Base-by-base conservation (phyloP, 2,113 vertebrate species). In the Halichoerus grypus region DNA sequence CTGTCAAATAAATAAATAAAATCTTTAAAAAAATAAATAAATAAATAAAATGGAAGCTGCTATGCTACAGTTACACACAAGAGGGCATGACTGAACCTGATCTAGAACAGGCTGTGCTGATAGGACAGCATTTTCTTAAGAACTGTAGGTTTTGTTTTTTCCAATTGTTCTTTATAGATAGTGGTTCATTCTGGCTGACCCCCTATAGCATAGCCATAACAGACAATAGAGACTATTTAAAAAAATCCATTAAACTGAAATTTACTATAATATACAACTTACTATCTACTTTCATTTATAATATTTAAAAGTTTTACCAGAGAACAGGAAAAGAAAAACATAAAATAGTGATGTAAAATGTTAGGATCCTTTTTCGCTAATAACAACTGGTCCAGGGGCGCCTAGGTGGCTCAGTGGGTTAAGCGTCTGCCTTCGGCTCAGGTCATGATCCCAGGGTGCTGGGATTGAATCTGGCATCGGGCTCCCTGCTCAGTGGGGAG, bases 51-150 rank as follows among this genome's bases (percentile, higher is more conserved):
- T 21, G 14, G 33, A 42, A 91, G 53, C 42, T 95, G 76, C 90
- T 89, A 28, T 80, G 19, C 22, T 16, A 53, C 42, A 59, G 3
- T 51, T 46, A 21, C 5, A 51, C 96, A 97, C 88, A 71, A 97
- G 95, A 97, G 97, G 91, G 93, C 85, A 53, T 2, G 5, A 81
- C 22, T 88, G 84, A 91, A 61, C 39, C 42, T 90, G 72, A 86
- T 13, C 69, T 31, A n/a, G 24, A 15, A n/a, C 2, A 22, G 36
- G 8, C 24, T 95, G 14, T 46, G 33, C 31, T 10, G 19, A 15
- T 9, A 22, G 12, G 3, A 36, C 8, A 49, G 42, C 63, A 15
- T 95, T 94, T 85, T 77, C 71, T 67, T 80, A 33, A 4, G 7
- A 80, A 76, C 4, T 63, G 19, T 79, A 21, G 36, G 7, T 84